These are phyloP conservation scores for Laticauda laticaudata DNA, from an alignment of 2,113 vertebrate species.

Conservation along the genomic window DNA sequence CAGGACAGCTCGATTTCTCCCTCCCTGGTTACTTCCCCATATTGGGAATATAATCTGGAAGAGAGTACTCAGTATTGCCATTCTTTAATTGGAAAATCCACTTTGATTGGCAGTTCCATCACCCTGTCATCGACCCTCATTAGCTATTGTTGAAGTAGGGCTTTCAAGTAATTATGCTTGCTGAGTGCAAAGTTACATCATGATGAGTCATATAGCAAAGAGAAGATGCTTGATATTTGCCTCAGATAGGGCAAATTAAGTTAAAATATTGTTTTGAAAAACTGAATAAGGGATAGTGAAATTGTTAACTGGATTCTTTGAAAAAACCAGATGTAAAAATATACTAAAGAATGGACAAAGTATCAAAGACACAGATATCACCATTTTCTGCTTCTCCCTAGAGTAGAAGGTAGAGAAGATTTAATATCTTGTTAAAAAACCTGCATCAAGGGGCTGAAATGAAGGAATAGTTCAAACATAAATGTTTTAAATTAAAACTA, in stretches of 20 bases:
- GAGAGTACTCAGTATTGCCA: background rate
- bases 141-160: background rate
- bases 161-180: background rate
- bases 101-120: background rate
- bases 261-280: background rate
- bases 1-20: background rate
- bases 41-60: background rate
- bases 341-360: background rate
- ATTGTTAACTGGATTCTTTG: background rate
- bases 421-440: background rate
- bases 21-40: background rate
- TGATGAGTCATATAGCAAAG: background rate
- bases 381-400: background rate
- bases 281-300: background rate
- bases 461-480: background rate
- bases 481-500: background rate
- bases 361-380: background rate
- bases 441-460: background rate
- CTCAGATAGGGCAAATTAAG: background rate
- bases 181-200: background rate
- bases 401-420: background rate
- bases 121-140: background rate
- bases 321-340: background rate
- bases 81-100: background rate
- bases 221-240: background rate